phyloP scores from a whole-genome alignment of 2,888 invertebrate genomes.

The Scaptomyza reducta region DNA sequence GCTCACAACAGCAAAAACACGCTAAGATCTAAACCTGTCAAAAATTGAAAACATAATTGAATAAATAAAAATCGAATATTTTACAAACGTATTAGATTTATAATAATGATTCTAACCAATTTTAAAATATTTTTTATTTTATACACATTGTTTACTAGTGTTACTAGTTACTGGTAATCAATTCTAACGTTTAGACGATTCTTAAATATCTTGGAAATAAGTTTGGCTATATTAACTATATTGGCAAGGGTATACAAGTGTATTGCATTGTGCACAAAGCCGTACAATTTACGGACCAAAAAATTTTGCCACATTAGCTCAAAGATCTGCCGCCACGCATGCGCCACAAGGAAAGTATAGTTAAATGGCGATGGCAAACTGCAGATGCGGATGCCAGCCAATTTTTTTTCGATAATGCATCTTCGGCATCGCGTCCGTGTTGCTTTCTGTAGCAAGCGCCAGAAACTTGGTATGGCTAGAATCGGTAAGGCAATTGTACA shows the following conservation, averaged over 20 bases:
- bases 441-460: slow-evolving; percentile 21
- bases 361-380: slow-evolving; percentile 49
- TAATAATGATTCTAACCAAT: too few species aligned
- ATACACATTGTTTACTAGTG: too few species aligned
- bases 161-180: too few species aligned
- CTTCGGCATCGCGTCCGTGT: slow-evolving; percentile 24
- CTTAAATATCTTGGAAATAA: too few species aligned
- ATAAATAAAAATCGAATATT: too few species aligned
- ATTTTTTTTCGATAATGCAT: too few species aligned
- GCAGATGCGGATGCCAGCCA: slow-evolving; percentile 3
- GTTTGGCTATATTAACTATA: too few species aligned
- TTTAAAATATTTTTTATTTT: too few species aligned
- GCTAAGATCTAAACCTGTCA: too few species aligned
- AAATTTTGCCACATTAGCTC: slow-evolving; percentile 57
- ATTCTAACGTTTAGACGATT: too few species aligned
- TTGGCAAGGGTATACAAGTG: neutral
- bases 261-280: slow-evolving; percentile 31
- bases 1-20: neutral
- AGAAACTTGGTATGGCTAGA: neutral
- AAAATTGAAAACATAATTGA: too few species aligned
- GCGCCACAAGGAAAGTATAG: slow-evolving; percentile 62
- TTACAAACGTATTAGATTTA: too few species aligned
- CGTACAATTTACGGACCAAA: slow-evolving; percentile 44
- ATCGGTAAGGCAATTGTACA: slow-evolving; percentile 3
- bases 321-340: slow-evolving; percentile 50